Conservation (phyloP, 1,140 invertebrate genomes). For the Atta cephalotes region DNA sequence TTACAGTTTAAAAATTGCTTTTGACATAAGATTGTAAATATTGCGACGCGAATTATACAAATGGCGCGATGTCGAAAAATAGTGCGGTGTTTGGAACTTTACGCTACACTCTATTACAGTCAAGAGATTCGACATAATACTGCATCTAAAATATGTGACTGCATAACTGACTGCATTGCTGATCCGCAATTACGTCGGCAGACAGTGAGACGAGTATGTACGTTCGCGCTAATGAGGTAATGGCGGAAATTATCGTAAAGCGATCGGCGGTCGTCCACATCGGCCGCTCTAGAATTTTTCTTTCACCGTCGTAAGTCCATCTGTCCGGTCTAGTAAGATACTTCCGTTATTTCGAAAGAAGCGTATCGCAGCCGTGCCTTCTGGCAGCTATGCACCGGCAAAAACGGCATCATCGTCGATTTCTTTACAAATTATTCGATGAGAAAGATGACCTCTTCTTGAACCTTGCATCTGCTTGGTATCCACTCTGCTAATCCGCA, state of each 20-base stretch:
- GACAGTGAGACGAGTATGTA: conserved; percentile 50
- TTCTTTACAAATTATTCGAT: not conserved
- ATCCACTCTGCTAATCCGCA: not conserved
- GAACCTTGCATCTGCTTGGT: not conserved
- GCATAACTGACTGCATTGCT: conserved; percentile 54
- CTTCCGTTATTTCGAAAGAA: conserved; percentile 75
- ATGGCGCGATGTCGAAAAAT: not conserved
- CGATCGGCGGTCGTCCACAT: conserved; percentile 46
- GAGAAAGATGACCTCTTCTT: not conserved
- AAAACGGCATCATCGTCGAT: conserved; percentile 57
- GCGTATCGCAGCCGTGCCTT: conserved; percentile 12
- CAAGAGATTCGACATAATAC: conserved; percentile 40
- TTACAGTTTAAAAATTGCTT: too few relatives aligned
- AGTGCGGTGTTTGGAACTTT: not conserved
- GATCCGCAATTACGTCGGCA: conserved; percentile 64
- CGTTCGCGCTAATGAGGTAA: conserved; percentile 71
- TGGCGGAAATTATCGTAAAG: conserved; percentile 73
- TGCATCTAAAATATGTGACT: conserved; percentile 51
- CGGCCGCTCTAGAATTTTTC: conserved; percentile 60
- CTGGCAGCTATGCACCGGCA: conserved; percentile 29
- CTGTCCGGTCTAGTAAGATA: conserved; percentile 47
- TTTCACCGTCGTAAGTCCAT: conserved; percentile 45
- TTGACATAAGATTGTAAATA: conserved; percentile 13
- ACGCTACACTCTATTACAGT: conserved; percentile 14
- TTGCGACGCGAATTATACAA: conserved; percentile 11